phyloP scores from a whole-genome alignment of 2,888 invertebrate species.

The Euplagia quadripunctaria region DNA sequence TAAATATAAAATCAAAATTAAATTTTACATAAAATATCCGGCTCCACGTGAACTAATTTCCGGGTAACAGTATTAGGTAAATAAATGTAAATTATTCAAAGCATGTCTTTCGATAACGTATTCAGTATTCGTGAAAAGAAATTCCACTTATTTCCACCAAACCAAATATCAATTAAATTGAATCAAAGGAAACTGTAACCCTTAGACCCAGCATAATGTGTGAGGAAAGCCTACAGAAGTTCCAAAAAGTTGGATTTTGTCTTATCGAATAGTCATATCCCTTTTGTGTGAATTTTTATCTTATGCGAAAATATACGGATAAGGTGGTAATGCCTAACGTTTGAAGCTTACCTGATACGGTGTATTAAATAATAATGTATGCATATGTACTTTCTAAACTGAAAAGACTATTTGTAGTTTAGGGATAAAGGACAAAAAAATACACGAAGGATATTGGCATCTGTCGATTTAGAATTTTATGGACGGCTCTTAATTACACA shows the following conservation, averaged over 20 bases:
- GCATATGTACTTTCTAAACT: neutral
- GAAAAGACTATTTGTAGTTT: neutral
- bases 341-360: neutral
- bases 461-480: neutral
- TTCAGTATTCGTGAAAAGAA: too few relatives aligned
- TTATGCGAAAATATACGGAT: conserved; percentile 3
- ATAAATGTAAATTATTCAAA: too few relatives aligned
- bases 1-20: too few relatives aligned
- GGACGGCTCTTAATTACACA: too few relatives aligned
- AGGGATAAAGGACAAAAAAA: neutral
- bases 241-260: neutral
- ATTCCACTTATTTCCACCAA: too few relatives aligned
- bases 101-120: too few relatives aligned
- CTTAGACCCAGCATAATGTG: neutral
- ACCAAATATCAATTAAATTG: too few relatives aligned
- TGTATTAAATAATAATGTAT: neutral
- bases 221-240: neutral
- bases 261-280: conserved; percentile 14
- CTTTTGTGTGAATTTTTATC: conserved; percentile 19
- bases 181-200: neutral
- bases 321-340: neutral
- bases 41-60: too few relatives aligned
- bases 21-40: too few relatives aligned
- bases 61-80: too few relatives aligned
- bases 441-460: too few relatives aligned